These are phyloP conservation scores for Ophion ellenae DNA, from an alignment of 2,888 invertebrate genomes.

Conservation along the genomic window DNA sequence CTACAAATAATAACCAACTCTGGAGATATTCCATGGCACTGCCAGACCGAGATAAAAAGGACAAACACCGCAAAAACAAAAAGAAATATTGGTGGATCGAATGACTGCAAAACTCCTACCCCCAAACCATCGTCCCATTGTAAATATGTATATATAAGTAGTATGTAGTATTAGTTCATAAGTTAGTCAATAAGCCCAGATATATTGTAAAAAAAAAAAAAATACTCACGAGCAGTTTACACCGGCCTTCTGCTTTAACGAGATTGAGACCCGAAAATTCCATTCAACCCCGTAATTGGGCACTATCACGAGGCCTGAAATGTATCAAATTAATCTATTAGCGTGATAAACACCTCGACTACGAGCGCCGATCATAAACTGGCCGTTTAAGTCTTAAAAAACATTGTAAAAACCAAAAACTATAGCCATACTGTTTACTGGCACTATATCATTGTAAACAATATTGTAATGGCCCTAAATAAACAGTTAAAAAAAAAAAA, in stretches of 20 bases:
- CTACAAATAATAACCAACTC: neutral
- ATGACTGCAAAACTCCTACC: no score
- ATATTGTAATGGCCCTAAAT: neutral
- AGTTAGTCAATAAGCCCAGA: neutral
- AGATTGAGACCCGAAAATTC: neutral
- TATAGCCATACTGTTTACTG: neutral
- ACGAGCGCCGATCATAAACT: neutral
- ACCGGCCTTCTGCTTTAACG: neutral
- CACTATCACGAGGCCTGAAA: neutral
- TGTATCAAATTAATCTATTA: neutral
- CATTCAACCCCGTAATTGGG: neutral
- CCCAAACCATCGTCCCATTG: no score
- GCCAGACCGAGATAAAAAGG: slow-evolving; percentile 9
- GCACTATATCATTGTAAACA: neutral
- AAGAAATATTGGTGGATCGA: slow-evolving; percentile 39
- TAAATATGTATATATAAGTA: no score
- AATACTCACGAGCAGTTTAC: neutral
- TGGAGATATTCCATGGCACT: slow-evolving; percentile 33
- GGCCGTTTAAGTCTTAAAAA: neutral
- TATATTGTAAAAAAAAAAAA: neutral
- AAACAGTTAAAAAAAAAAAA: neutral
- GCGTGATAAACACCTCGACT: neutral
- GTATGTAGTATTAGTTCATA: neutral
- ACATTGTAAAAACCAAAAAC: neutral
- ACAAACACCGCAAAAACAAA: slow-evolving; percentile 19